Conservation (phyloP, 2,797 vertebrate genomes). For the Ctenosaura bakeri region DNA sequence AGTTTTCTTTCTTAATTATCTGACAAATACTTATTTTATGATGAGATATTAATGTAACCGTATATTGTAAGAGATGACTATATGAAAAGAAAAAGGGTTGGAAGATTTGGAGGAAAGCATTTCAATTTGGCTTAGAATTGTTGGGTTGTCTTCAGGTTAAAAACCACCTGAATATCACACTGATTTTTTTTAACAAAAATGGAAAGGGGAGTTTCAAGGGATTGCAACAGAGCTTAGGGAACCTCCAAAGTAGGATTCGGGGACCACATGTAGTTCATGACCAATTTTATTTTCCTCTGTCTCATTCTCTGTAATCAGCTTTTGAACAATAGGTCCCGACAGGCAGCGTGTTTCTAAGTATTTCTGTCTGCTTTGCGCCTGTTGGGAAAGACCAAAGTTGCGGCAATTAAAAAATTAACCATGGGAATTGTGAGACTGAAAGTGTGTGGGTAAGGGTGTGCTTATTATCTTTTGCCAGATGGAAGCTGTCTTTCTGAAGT, state of each 20-base stretch:
- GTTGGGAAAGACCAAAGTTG: slow-evolving; percentile 36
- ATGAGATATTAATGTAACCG: too few species aligned
- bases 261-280: too few species aligned
- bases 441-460: background rate
- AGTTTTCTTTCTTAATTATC: background rate
- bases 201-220: too few species aligned
- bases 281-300: background rate
- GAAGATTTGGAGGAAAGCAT: too few species aligned
- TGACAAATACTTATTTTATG: background rate
- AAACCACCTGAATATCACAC: too few species aligned
- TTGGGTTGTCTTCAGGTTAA: too few species aligned
- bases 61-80: too few species aligned
- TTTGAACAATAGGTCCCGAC: slow-evolving; percentile 12
- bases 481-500: background rate
- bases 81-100: too few species aligned
- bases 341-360: slow-evolving; percentile 9
- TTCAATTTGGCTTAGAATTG: too few species aligned
- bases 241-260: too few species aligned
- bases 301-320: background rate
- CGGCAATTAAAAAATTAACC: slow-evolving; percentile 19
- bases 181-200: too few species aligned
- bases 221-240: too few species aligned
- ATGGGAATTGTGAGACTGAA: background rate
- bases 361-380: slow-evolving; percentile 10
- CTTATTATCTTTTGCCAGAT: background rate